Conservation (phyloP, 1,140 invertebrate genomes). For the Drosophila mojavensis region DNA sequence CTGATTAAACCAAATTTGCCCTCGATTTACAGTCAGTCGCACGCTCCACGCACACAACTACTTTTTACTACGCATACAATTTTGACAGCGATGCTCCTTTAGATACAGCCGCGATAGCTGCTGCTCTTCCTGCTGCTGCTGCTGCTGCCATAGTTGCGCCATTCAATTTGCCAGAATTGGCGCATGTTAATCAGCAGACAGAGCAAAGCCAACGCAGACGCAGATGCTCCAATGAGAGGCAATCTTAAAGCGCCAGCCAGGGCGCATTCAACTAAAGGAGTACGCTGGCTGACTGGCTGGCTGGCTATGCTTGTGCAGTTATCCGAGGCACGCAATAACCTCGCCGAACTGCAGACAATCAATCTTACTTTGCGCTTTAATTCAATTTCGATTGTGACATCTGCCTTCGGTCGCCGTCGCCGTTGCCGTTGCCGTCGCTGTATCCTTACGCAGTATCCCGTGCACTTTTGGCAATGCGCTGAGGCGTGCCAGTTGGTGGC, state of each 20-base stretch:
- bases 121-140: background rate
- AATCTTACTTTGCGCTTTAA: constrained; percentile 83
- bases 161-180: constrained; percentile 79
- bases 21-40: constrained; percentile 58
- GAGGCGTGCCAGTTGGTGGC: constrained; percentile 72
- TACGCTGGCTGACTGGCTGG: background rate
- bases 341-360: constrained; percentile 79
- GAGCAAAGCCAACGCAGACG: background rate
- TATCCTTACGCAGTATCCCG: constrained; percentile 45
- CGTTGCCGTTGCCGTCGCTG: constrained; percentile 1
- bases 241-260: constrained; percentile 59
- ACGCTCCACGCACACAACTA: constrained; percentile 37
- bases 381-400: constrained; percentile 83
- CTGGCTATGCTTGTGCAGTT: constrained; percentile 12
- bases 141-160: constrained; percentile 37
- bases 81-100: constrained; percentile 40
- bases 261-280: constrained; percentile 27
- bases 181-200: constrained; percentile 70
- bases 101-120: constrained; percentile 25
- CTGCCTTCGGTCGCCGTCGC: constrained; percentile 69
- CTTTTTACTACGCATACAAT: constrained; percentile 48
- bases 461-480: constrained; percentile 80
- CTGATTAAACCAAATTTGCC: constrained; percentile 71
- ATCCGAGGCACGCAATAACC: constrained; percentile 75
- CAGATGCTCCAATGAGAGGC: constrained; percentile 14